Evolutionary conservation across 1,140 invertebrate genomes (phyloP), one percentile per base, ranked within the genome.

Genomic region (Bombus pyrosoma): DNA sequence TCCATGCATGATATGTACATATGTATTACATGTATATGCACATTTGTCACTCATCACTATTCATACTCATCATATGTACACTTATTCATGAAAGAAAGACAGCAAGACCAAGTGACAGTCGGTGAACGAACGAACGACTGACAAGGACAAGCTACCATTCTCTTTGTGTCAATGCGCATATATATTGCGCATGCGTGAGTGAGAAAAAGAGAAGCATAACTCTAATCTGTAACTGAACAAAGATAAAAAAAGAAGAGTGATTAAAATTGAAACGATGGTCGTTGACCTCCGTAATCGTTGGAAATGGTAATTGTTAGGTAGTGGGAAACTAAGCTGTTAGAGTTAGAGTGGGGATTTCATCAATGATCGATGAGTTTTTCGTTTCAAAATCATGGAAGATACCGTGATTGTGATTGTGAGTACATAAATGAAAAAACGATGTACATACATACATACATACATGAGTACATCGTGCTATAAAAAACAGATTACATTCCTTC

Each of bases 231-330:
- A 12, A 59, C 57, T 28, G 28, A 73, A 43, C 64, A 32, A 47
- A 74, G 75, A 86, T 41, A 32, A 53, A 76, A 87, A 39, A 66
- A 85, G 86, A 72, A 68, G 47, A 53, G 18, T 8, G 47, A 22
- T 53, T 53, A 89, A 81, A 10, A 57, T n/a, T 57, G 76, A 87
- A 86, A 47, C 79, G 69, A 86, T 89, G 87, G 89, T 86, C 91
- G 87, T 92, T 91, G 89, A 92, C 90, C 89, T 84, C 86, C n/a
- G 43, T 34, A 28, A 53, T 32, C 13, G 9, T 2, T 32, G 62
- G 73, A 2, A n/a, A 39, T 39, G 59, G n/a, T 28, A 69, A 68
- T 32, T 39, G n/a, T 84, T 37, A 39, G 64, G 28, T 75, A 71
- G 87, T 76, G 62, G 83, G 66, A 66, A 72, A 80, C 64, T 81